Base-by-base conservation (phyloP, 2,888 invertebrate genomes). In the Apantesis nais region DNA sequence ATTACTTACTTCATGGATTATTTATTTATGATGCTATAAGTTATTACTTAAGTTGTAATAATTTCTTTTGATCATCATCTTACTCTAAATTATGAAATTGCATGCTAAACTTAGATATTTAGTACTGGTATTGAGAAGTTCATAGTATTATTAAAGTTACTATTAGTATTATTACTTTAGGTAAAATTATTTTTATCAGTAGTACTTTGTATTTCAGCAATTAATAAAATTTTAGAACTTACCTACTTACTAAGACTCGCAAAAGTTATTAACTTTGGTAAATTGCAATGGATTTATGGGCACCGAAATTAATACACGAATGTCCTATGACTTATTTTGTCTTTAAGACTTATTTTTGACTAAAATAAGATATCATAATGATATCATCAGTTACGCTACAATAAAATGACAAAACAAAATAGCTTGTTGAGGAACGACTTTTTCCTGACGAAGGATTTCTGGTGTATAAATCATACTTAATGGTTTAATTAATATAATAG, bases 51-150 rank as follows among this genome's bases (percentile, higher is more conserved):
- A n/a, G 5, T 41, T 63, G 0, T 1, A 29, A 41, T 16, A 39
- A 22, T n/a, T 25, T 58, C 12, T 29, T 66, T 58, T 58, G 29
- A 29, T 39, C 25, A 12, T 66, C 37, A 29, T 31, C 29, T 41
- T 58, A 0, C 7, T 29, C 58, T 55, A 41, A 41, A 58, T 66
- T 22, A 12, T 19, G 19, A 37, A 58, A 58, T 66, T 39, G 58
- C 39, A 66, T 66, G 58, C 39, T 25, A 66, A n/a, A 55, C 39
- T 29, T 39, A 34, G 34, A 12, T 34, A 65, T 31, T 65, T 52
- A 16, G 4, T 14, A 34, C n/a, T 37, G 48, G 48, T 8, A 65
- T 52, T 65, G 64, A 65, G 48, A n/a, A 52, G 37, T 31, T 52
- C 16, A 52, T 65, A 31, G 64, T n/a, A n/a, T n/a, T 34, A 34